These are phyloP conservation scores for Tricholauxania praeusta DNA, from an alignment of 2,888 invertebrate genomes.

Conservation along the genomic window DNA sequence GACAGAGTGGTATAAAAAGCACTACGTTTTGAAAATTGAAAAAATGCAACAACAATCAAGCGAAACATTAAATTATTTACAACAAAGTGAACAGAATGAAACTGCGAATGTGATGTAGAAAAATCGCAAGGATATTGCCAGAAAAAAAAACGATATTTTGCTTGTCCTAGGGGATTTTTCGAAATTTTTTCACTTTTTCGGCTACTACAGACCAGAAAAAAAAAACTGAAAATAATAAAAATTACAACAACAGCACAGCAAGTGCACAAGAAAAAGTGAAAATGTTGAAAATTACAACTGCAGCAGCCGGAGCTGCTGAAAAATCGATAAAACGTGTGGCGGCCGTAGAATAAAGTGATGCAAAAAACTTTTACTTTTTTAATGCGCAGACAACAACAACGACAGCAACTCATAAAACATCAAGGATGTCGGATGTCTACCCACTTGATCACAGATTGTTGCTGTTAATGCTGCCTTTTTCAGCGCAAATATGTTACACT, in stretches of 20 bases:
- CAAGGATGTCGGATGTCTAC: too few relatives aligned
- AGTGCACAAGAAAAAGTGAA: conserved; percentile 9
- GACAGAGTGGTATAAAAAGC: background rate
- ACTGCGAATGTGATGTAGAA: too few relatives aligned
- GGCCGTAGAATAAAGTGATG: conserved; percentile 23
- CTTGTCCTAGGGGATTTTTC: background rate
- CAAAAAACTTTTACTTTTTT: conserved; percentile 40
- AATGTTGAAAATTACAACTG: conserved; percentile 39
- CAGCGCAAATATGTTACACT: too few relatives aligned
- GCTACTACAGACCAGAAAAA: background rate
- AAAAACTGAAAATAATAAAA: too few relatives aligned
- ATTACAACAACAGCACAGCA: conserved; percentile 8
- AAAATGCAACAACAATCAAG: conserved; percentile 60
- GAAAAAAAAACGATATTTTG: too few relatives aligned
- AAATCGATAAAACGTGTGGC: conserved; percentile 40
- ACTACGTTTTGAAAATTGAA: conserved; percentile 22
- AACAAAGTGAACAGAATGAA: conserved; percentile 46
- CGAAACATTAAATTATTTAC: conserved; percentile 62
- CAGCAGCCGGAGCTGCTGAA: conserved; percentile 46
- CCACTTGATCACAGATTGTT: too few relatives aligned
- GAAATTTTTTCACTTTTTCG: background rate
- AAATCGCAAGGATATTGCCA: too few relatives aligned
- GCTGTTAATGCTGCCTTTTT: too few relatives aligned
- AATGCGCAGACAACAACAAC: conserved; percentile 9
- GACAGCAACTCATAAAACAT: too few relatives aligned